Evolutionary conservation across 2,888 invertebrate genomes (phyloP).

Genomic region (Pyrrhosoma nymphula): DNA sequence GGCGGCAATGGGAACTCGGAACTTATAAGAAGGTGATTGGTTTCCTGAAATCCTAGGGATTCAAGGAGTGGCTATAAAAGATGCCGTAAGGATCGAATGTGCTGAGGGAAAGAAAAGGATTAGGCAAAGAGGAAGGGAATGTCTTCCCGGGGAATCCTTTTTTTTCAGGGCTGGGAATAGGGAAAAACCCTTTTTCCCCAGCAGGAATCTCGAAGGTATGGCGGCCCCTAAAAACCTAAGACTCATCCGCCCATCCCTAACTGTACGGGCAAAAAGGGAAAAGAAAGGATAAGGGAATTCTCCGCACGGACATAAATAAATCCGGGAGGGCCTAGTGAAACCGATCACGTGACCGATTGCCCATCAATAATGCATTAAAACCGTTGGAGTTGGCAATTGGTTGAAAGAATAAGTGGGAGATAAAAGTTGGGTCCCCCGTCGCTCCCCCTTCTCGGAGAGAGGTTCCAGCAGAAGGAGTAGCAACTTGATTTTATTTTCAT

Average conservation of each 20-base stretch:
- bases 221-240: background rate
- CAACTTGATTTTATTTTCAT: background rate
- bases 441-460: background rate
- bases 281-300: background rate
- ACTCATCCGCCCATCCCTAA: background rate
- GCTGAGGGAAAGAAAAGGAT: conserved; percentile 20
- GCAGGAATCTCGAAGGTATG: background rate
- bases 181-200: background rate
- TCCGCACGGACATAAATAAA: background rate
- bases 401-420: conserved; percentile 17
- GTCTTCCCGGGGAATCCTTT: background rate
- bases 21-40: background rate
- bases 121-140: background rate
- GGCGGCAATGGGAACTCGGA: background rate
- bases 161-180: background rate
- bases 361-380: conserved; percentile 44
- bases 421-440: background rate
- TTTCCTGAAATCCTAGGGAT: background rate
- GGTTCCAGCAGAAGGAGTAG: background rate
- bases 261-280: background rate
- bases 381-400: background rate
- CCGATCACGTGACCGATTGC: background rate
- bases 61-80: background rate
- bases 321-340: background rate
- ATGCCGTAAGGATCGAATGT: background rate